These are phyloP conservation scores for Isaurus tuberculatus DNA, from an alignment of 92 coral and sea anemone genomes.

Conservation along the genomic window DNA sequence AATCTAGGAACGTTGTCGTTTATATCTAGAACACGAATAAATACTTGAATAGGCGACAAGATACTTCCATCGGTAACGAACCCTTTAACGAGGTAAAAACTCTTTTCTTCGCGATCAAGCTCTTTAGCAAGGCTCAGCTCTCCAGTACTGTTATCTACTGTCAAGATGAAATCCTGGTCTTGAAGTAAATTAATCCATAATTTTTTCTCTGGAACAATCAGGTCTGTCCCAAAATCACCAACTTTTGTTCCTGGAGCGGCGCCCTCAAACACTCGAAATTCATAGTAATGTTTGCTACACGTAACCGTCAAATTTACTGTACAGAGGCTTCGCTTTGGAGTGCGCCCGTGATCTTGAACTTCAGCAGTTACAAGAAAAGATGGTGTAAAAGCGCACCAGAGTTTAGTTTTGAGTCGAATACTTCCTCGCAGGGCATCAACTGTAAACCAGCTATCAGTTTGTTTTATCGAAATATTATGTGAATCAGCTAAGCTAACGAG, in stretches of 20 bases:
- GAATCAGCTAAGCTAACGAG: conserved; percentile 59
- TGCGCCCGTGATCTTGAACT: conserved; percentile 83
- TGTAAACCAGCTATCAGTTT: conserved; percentile 70
- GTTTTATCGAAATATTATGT: conserved; percentile 38
- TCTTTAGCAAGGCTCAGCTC: conserved; percentile 60
- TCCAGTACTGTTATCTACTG: conserved; percentile 71
- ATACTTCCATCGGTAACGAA: conserved; percentile 71
- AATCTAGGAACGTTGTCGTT: conserved; percentile 86
- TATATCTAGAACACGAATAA: conserved; percentile 65
- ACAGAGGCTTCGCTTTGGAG: conserved; percentile 68
- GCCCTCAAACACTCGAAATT: conserved; percentile 78
- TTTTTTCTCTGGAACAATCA: conserved; percentile 63
- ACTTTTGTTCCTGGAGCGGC: conserved; percentile 62
- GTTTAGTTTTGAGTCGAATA: conserved; percentile 59
- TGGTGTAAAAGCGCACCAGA: conserved; percentile 84
- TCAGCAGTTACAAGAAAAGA: conserved; percentile 70
- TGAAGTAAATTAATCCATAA: conserved; percentile 58
- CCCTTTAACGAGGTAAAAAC: conserved; percentile 59
- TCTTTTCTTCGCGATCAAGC: conserved; percentile 80
- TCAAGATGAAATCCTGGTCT: conserved; percentile 51
- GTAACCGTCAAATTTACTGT: conserved; percentile 65
- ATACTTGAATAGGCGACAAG: conserved; percentile 45
- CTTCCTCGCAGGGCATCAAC: conserved; percentile 70
- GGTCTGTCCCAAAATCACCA: conserved; percentile 65
- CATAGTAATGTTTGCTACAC: conserved; percentile 70